Conservation (phyloP, 2,888 invertebrate genomes). For the Pyrochroa serraticornis region DNA sequence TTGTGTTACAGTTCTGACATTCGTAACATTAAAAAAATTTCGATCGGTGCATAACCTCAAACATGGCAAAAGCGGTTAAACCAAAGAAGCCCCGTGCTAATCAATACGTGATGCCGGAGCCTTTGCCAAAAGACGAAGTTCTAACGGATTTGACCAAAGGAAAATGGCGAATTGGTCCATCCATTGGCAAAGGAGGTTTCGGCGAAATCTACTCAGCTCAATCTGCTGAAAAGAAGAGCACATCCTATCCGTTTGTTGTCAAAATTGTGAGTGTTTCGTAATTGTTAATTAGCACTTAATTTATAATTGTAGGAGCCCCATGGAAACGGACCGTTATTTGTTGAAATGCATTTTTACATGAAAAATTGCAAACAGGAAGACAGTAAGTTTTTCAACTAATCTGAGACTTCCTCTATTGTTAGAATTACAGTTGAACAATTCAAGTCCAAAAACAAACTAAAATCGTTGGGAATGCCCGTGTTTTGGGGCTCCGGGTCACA, state of each 20-base stretch:
- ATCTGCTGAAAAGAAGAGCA: slow-evolving; percentile 60
- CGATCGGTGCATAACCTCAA: not conserved
- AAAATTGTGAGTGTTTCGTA: slow-evolving; percentile 75
- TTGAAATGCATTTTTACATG: slow-evolving; percentile 90
- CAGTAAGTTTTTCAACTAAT: slow-evolving; percentile 60
- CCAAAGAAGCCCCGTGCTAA: slow-evolving; percentile 1
- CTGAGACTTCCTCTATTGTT: not conserved
- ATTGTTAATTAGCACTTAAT: slow-evolving; percentile 4
- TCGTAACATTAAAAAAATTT: no score
- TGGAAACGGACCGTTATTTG: slow-evolving; percentile 91
- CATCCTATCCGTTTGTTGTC: slow-evolving; percentile 71
- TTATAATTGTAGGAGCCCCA: slow-evolving; percentile 76
- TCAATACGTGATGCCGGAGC: slow-evolving; percentile 69
- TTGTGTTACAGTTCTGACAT: not conserved
- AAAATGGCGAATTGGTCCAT: slow-evolving; percentile 84
- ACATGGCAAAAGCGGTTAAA: slow-evolving; percentile 17
- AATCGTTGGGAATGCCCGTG: slow-evolving; percentile 82
- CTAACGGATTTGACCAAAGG: slow-evolving; percentile 78
- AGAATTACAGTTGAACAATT: slow-evolving; percentile 69
- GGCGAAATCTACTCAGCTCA: slow-evolving; percentile 91
- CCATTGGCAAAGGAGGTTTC: slow-evolving; percentile 92
- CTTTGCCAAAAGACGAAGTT: slow-evolving; percentile 76
- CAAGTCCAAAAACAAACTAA: slow-evolving; percentile 70
- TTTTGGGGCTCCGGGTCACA: slow-evolving; percentile 86
- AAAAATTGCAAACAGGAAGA: slow-evolving; percentile 74